phyloP scores from a whole-genome alignment of 2,888 invertebrate species.

The Lithophane socia region DNA sequence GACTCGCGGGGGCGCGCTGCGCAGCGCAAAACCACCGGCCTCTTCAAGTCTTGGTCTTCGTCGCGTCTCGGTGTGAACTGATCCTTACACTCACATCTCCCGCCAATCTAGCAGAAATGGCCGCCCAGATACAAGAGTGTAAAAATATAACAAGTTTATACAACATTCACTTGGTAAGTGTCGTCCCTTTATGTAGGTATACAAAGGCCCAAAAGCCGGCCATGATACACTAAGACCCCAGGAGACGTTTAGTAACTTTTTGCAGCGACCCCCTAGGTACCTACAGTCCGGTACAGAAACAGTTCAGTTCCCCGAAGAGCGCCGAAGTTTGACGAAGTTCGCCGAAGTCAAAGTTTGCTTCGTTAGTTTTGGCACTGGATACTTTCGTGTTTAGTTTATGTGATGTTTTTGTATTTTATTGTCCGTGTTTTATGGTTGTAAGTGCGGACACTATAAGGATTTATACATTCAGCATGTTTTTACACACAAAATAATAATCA shows the following conservation, averaged over 20 bases:
- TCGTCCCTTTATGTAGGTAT: conserved; percentile 26
- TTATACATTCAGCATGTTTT: background rate
- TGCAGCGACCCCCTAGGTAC: conserved; percentile 47
- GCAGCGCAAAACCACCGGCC: no score
- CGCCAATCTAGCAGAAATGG: conserved; percentile 10
- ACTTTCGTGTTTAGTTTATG: conserved; percentile 47
- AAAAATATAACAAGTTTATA: conserved; percentile 46
- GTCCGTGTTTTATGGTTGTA: conserved; percentile 18
- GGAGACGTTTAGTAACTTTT: conserved; percentile 67
- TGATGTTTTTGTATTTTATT: conserved; percentile 47
- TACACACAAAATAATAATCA: background rate
- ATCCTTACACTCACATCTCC: no score
- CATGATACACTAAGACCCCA: conserved; percentile 63
- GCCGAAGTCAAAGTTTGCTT: conserved; percentile 58
- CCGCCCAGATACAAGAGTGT: background rate
- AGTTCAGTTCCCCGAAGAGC: conserved; percentile 57
- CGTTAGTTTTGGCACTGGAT: conserved; percentile 62
- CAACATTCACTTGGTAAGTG: conserved; percentile 57
- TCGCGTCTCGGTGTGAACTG: no score
- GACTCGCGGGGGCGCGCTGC: no score
- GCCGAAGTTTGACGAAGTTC: conserved; percentile 58
- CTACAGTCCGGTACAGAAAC: conserved; percentile 62
- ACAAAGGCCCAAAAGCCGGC: conserved; percentile 45
- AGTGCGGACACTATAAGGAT: background rate
- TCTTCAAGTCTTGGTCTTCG: no score